Base-by-base conservation (phyloP, 2,888 invertebrate species). In the Drosophila diplacantha region DNA sequence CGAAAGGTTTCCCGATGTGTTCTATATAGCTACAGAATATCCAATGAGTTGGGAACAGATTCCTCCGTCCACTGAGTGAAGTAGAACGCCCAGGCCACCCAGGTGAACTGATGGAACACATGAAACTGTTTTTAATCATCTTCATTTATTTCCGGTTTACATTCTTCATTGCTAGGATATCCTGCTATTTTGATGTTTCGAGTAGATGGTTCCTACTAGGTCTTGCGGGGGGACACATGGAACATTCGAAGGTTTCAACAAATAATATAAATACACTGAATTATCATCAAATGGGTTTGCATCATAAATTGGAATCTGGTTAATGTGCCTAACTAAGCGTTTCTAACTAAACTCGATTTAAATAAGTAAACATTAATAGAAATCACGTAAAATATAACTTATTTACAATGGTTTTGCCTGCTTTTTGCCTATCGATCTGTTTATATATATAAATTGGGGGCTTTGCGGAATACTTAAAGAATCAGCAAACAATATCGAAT, bases 241-340 rank as follows among this genome's bases (percentile, higher is more conserved):
- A 53, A 26, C 32, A 57, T 11, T 44, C 43, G 56, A 20, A 37
- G 43, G 41, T 34, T 46, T 29, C 6, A 64, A 46, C 44, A 64
- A 29, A 29, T 39, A 54, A 41, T 59, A 57, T 32, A 34, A 52
- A 32, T 52, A 66, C 59, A 67, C 62, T 46, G 51, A 63, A 63
- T 31, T 31, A 9, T 31, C 44, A 46, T 56, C 39, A 37, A 49
- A 39, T 29, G 55, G 52, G 39, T 31, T 63, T 69, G 51, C 53
- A 61, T 51, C 20, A 46, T 61, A 34, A 65, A 69, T 77, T 83
- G 83, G 78, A 83, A 79, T 81, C 78, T 59, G 54, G 50, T 77
- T 53, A 68, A 66, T 61, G 69, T 64, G 61, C 54, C 63, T 69
- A 69, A 58, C 69, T 69, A 69, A 56, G 46, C 49, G 46, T 14